Evolutionary conservation across 2,113 vertebrate species (phyloP).

Genomic region (Oncorhynchus tshawytscha): DNA sequence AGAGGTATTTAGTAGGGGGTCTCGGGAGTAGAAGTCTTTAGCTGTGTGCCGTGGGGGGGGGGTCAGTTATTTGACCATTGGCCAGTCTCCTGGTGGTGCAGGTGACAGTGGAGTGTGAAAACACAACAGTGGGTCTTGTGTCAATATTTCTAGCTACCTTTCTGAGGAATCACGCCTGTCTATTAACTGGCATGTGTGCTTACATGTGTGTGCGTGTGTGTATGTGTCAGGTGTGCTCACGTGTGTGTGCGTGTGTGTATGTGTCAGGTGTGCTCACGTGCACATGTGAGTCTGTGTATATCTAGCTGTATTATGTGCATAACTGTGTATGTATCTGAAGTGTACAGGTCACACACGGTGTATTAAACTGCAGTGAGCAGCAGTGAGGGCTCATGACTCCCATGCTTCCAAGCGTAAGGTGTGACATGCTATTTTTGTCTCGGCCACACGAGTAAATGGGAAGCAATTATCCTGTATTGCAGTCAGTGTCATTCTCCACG

Average conservation of each 20-base stretch:
- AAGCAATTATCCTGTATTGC: slow-evolving; percentile 78
- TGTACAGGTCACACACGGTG: slow-evolving; percentile 47
- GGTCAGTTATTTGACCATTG: slow-evolving; percentile 50
- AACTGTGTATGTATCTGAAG: slow-evolving; percentile 6
- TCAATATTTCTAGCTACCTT: slow-evolving; percentile 62
- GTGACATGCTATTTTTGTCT: slow-evolving; percentile 77
- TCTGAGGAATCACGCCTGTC: slow-evolving; percentile 67
- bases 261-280: slow-evolving; percentile 36
- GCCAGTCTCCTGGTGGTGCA: slow-evolving; percentile 69
- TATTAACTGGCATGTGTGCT: slow-evolving; percentile 42
- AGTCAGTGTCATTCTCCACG: slow-evolving; percentile 70
- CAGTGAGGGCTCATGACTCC: slow-evolving; percentile 54
- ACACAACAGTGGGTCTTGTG: slow-evolving; percentile 74
- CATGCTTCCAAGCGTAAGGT: slow-evolving; percentile 62
- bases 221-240: slow-evolving; percentile 30
- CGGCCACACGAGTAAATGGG: slow-evolving; percentile 69
- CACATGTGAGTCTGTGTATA: slow-evolving; percentile 1
- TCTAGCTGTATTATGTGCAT: not conserved
- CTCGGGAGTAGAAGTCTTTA: slow-evolving; percentile 37
- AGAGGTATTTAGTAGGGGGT: slow-evolving; percentile 24
- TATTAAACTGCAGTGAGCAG: slow-evolving; percentile 61
- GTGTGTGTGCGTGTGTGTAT: slow-evolving; percentile 18
- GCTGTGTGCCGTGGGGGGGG: slow-evolving; percentile 30
- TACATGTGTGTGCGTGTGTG: slow-evolving; percentile 3
- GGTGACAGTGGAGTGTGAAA: slow-evolving; percentile 72